Conservation (phyloP, 2,113 vertebrate species). For the Peromyscus leucopus region DNA sequence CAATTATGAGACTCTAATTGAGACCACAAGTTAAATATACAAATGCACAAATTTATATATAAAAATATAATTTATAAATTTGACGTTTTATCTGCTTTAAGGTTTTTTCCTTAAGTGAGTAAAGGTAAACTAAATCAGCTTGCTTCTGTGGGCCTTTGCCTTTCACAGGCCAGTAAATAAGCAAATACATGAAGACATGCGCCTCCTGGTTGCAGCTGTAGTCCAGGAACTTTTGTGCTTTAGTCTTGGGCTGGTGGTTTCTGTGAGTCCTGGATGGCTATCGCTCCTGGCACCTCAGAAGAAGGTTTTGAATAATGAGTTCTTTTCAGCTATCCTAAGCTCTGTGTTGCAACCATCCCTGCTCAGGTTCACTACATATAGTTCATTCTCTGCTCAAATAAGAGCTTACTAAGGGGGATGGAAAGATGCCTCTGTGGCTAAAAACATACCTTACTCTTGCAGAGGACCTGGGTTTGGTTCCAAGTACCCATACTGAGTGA, state of each 20-base stretch:
- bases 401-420: not conserved
- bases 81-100: not conserved
- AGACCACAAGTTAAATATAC: slow-evolving; percentile 62
- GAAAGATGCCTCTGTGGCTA: too few species aligned
- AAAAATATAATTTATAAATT: slow-evolving; percentile 26
- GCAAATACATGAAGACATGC: not conserved
- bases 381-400: slow-evolving; percentile 14
- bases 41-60: slow-evolving; percentile 50
- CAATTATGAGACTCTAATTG: slow-evolving; percentile 50
- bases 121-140: slow-evolving; percentile 30
- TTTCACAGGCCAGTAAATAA: not conserved
- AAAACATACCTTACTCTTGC: not conserved
- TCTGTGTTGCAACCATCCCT: slow-evolving; percentile 37
- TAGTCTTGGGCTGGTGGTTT: slow-evolving; percentile 29
- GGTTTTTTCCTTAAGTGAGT: slow-evolving; percentile 47
- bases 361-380: not conserved
- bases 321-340: slow-evolving; percentile 31
- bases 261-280: slow-evolving; percentile 2
- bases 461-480: not conserved
- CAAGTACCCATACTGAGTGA: not conserved
- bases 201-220: not conserved
- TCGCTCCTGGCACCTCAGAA: slow-evolving; percentile 12
- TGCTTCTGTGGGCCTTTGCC: slow-evolving; percentile 13
- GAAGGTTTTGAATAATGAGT: not conserved
- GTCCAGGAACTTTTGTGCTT: slow-evolving; percentile 1